A percentile compares a stretch with the other conserved stretches of the same genome.
Conservation (phyloP, 2,888 invertebrate species). For the Ptychoptera albimana region DNA sequence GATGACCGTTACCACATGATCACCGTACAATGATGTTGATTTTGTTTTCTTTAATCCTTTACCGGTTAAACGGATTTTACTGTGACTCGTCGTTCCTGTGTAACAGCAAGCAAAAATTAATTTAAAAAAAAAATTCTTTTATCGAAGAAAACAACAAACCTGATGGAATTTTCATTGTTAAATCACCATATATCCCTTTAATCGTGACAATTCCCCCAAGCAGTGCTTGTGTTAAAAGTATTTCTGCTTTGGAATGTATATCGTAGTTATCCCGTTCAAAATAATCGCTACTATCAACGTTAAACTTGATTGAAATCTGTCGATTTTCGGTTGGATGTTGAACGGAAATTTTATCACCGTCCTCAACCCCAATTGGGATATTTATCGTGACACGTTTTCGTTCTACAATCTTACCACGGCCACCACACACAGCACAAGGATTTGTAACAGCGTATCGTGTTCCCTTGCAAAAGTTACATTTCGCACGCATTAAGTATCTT, state of each 20-base stretch:
- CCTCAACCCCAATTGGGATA: slow-evolving; percentile 19
- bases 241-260: slow-evolving; percentile 19
- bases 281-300: slow-evolving; percentile 19
- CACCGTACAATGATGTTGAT: slow-evolving; percentile 15
- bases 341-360: slow-evolving; percentile 19
- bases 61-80: slow-evolving; percentile 17
- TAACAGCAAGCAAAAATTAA: no score
- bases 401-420: slow-evolving; percentile 19
- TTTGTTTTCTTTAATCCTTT: slow-evolving; percentile 17
- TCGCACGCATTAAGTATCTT: slow-evolving; percentile 13
- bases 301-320: slow-evolving; percentile 16
- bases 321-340: slow-evolving; percentile 21
- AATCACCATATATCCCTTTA: slow-evolving; percentile 21
- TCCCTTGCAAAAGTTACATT: slow-evolving; percentile 22
- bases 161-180: slow-evolving; percentile 20
- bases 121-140: no score
- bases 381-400: slow-evolving; percentile 16
- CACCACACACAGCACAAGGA: slow-evolving; percentile 19
- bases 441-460: slow-evolving; percentile 16
- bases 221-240: slow-evolving; percentile 23
- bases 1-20: slow-evolving; percentile 22
- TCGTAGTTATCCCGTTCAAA: slow-evolving; percentile 22
- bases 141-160: no score
- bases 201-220: slow-evolving; percentile 21
- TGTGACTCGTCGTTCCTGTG: slow-evolving; percentile 22